Conservation (phyloP, 2,888 invertebrate species). For the Germaria angustata region DNA sequence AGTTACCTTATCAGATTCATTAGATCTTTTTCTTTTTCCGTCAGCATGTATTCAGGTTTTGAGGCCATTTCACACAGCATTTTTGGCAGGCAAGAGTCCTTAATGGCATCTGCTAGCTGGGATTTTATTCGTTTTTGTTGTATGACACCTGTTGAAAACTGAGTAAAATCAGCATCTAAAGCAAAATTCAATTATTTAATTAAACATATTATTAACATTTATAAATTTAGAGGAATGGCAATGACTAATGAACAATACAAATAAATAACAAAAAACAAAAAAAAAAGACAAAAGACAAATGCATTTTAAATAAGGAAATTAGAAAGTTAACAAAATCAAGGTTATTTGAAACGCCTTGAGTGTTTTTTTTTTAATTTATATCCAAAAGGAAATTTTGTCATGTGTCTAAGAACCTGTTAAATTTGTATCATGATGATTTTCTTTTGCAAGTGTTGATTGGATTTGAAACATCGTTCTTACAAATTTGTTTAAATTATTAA, state of each 20-base stretch:
- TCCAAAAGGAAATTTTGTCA: too few relatives aligned
- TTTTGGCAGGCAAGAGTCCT: slow-evolving; percentile 79
- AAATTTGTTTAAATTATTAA: slow-evolving; percentile 11
- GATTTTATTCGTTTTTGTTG: slow-evolving; percentile 72
- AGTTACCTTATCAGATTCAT: slow-evolving; percentile 77
- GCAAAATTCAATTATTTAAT: slow-evolving; percentile 2
- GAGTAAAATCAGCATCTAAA: slow-evolving; percentile 75
- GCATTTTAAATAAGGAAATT: slow-evolving; percentile 1
- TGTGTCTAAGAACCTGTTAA: too few relatives aligned
- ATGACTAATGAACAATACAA: not conserved
- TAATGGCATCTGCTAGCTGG: slow-evolving; percentile 77
- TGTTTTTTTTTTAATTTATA: not conserved
- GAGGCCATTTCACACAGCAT: slow-evolving; percentile 80
- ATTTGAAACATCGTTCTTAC: too few relatives aligned
- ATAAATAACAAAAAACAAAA: not conserved
- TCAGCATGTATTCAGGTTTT: slow-evolving; percentile 77
- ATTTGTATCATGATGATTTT: too few relatives aligned
- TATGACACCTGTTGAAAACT: slow-evolving; percentile 74
- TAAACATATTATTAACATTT: not conserved
- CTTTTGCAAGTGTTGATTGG: too few relatives aligned
- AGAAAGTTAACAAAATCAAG: not conserved
- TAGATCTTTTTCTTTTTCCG: slow-evolving; percentile 79
- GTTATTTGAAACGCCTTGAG: not conserved
- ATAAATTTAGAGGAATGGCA: not conserved
- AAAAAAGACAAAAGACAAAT: not conserved